A percentile compares a stretch with the other conserved stretches of the same genome.
Conservation (phyloP, 2,797 vertebrate species). For the Australoheros facetus region DNA sequence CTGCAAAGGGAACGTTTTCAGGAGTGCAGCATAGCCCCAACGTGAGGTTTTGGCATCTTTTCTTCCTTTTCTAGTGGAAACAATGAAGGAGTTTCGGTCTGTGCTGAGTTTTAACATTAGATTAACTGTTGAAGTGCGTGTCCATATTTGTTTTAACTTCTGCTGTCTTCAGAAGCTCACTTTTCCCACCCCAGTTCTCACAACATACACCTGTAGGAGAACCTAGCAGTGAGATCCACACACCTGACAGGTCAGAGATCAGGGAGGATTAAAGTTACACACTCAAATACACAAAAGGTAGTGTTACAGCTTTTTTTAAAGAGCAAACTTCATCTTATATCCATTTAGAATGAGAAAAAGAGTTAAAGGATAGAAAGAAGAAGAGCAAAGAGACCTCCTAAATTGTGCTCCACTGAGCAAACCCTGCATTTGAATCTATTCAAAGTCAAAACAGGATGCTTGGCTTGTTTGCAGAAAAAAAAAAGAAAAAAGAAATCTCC, state of each 20-base stretch:
- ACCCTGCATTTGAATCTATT: constrained; percentile 5
- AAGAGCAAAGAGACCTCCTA: not conserved
- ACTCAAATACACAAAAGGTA: not conserved
- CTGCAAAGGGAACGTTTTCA: not conserved
- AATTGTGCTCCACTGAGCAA: constrained; percentile 1
- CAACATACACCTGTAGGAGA: not conserved
- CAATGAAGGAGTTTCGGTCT: not conserved
- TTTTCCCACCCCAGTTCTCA: not conserved
- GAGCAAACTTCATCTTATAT: constrained; percentile 23
- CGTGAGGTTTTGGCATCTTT: not conserved
- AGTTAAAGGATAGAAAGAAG: not conserved
- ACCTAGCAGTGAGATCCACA: not conserved
- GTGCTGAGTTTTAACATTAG: not conserved
- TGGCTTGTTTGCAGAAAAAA: not conserved
- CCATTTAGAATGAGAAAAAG: not conserved
- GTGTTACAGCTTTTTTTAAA: constrained; percentile 7
- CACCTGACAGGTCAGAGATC: constrained; percentile 28
- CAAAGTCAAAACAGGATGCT: constrained; percentile 21
- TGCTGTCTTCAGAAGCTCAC: not conserved
- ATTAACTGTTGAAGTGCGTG: not conserved
- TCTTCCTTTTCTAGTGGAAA: not conserved
- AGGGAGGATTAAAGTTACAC: constrained; percentile 12
- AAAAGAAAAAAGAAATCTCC: constrained; percentile 7
- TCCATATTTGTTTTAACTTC: not conserved
- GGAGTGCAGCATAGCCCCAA: not conserved